These are phyloP conservation scores for Eulemur albifrons DNA, from an alignment of 2,797 vertebrate species.

Conservation along the genomic window DNA sequence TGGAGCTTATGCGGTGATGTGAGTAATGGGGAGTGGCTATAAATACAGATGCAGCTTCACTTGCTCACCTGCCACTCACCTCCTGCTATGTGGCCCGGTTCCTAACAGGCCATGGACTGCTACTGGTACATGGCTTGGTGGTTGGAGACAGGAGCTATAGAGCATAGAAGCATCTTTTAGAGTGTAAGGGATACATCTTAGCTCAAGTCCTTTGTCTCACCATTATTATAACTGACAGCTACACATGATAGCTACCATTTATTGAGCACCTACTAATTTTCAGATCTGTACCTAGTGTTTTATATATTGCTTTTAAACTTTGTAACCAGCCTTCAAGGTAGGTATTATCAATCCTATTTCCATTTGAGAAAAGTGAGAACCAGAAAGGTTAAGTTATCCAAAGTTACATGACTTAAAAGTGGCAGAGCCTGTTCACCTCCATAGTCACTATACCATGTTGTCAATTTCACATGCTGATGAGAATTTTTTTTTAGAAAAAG, in stretches of 20 bases:
- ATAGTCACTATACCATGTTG: not conserved
- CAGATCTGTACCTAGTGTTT: not conserved
- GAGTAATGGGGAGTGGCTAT: no score
- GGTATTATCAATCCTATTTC: not conserved
- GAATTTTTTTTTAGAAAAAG: not conserved
- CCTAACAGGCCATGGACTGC: no score
- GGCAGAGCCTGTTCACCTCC: not conserved
- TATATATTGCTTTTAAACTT: not conserved
- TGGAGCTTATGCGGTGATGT: no score
- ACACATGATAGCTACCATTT: not conserved
- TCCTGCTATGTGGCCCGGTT: no score
- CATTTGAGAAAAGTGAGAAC: not conserved
- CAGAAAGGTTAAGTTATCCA: not conserved
- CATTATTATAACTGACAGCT: not conserved
- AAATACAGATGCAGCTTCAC: no score
- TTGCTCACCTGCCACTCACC: no score
- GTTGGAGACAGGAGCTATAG: no score
- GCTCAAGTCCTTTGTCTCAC: not conserved
- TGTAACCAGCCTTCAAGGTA: not conserved
- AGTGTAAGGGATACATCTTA: not conserved
- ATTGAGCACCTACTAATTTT: conserved; percentile 6
- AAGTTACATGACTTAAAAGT: not conserved
- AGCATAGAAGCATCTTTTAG: not conserved
- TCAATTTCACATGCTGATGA: not conserved
- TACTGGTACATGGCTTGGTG: no score